phyloP scores from a whole-genome alignment of 2,113 vertebrate genomes.

The Hemiscyllium ocellatum region DNA sequence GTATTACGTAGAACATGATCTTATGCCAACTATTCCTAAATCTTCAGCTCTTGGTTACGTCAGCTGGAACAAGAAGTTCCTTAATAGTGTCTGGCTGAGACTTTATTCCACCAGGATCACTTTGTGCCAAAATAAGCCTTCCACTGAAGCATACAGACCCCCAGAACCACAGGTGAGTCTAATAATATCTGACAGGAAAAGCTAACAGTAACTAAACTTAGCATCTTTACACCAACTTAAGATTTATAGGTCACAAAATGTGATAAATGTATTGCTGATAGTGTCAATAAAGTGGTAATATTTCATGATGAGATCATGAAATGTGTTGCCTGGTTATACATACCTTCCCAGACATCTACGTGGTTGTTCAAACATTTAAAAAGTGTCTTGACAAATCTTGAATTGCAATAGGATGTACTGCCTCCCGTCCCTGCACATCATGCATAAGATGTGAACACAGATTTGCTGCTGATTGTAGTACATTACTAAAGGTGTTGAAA shows the following conservation, averaged over 20 bases:
- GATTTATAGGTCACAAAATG: constrained; percentile 31
- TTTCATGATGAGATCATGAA: constrained; percentile 28
- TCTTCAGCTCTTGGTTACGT: constrained; percentile 32
- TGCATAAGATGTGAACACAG: background rate
- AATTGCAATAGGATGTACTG: background rate
- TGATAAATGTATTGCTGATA: constrained; percentile 22
- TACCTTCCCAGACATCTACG: background rate
- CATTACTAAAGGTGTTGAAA: background rate
- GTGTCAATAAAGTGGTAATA: constrained; percentile 28
- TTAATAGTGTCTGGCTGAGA: constrained; percentile 28
- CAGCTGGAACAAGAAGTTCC: constrained; percentile 36
- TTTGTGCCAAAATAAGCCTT: constrained; percentile 32
- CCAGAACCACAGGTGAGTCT: constrained; percentile 36
- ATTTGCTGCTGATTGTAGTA: background rate
- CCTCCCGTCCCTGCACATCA: background rate
- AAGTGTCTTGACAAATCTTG: background rate
- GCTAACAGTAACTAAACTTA: constrained; percentile 36
- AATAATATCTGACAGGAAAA: constrained; percentile 35
- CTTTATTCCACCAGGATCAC: constrained; percentile 32
- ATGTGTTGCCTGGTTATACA: background rate
- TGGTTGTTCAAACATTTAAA: background rate
- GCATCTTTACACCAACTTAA: constrained; percentile 28
- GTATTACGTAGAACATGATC: constrained; percentile 36
- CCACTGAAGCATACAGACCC: constrained; percentile 5
- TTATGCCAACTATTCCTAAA: constrained; percentile 32